phyloP scores from a whole-genome alignment of 2,113 vertebrate genomes.

The Dasyornis broadbenti region DNA sequence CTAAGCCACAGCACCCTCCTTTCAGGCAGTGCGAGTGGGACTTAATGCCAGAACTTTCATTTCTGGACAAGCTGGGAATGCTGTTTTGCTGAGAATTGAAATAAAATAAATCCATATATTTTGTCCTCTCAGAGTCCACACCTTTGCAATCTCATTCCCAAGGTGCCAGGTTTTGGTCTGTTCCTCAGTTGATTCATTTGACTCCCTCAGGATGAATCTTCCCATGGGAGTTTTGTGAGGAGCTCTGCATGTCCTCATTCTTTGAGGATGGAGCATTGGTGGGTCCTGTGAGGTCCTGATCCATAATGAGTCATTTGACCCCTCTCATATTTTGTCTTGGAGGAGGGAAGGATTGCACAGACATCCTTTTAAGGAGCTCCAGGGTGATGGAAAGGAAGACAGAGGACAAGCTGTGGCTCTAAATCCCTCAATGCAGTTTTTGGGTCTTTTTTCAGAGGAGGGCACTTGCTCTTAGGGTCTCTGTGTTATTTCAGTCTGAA shows the following conservation, averaged over 20 bases:
- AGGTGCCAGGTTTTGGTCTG: not conserved
- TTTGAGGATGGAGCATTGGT: not conserved
- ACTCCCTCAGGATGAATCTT: not conserved
- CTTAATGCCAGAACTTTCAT: not conserved
- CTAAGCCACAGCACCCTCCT: not conserved
- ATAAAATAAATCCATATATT: not conserved
- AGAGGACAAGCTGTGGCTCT: not conserved
- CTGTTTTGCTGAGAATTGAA: not conserved
- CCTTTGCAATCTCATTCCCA: not conserved
- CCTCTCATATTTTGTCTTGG: not conserved
- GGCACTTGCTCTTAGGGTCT: not conserved
- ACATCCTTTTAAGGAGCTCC: not conserved
- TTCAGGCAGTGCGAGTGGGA: not conserved
- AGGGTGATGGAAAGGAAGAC: not conserved
- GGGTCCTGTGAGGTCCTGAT: not conserved
- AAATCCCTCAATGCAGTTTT: not conserved
- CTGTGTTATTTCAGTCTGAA: not conserved
- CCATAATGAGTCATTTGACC: slow-evolving; percentile 4
- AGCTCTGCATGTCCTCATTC: not conserved
- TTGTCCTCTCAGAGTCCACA: not conserved
- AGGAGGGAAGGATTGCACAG: not conserved
- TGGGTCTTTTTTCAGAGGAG: not conserved
- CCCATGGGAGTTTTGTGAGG: not conserved
- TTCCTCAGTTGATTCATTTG: not conserved
- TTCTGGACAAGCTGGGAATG: not conserved